Evolutionary conservation across 1,140 invertebrate genomes (phyloP), one percentile per base, ranked within the genome.

Genomic region (Apocrypta bakeri): DNA sequence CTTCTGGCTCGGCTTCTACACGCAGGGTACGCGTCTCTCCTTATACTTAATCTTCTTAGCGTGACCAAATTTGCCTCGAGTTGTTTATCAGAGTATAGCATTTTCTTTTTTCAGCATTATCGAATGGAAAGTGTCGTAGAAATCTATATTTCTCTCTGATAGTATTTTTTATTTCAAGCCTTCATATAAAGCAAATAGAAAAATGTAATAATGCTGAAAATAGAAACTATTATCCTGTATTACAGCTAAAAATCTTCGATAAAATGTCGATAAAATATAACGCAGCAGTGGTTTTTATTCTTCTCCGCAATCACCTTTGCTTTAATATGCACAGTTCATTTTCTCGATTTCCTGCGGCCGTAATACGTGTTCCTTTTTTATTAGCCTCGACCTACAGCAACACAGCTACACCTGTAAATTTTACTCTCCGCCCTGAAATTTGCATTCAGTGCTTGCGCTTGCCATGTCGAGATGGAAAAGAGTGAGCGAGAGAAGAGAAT

Each of bases 351-450:
- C 66, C 74, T 42, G 27, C n/a, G 42, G 14, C 40, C n/a, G 72
- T 78, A 82, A 82, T 82, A 78, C 75, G 81, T 78, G 81, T 73
- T 82, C 37, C 68, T 75, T 78, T 78, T 82, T 82, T 82, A 82
- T 82, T 82, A 82, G 64, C 74, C 72, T 21, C 48, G 25, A 11
- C 25, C 25, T 48, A 24, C 66, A 12, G 63, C 31, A 9, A 11
- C 40, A 6, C 25, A 11, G 7, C 37, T 29, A 68, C 56, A 24
- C 72, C 63, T 81, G 80, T 81, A 81, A 81, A 81, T 81, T 81
- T 75, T 48, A 72, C 40, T 64, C 56, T n/a, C 48, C 69, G 11
- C 68, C 61, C 40, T 17, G 48, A 24, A 78, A 82, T 82, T 78
- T 78, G 75, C 74, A 82, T 82, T 82, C 75, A 82, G 64, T 72